These are phyloP conservation scores for Alosa alosa DNA, from an alignment of 2,113 vertebrate species.

Conservation along the genomic window DNA sequence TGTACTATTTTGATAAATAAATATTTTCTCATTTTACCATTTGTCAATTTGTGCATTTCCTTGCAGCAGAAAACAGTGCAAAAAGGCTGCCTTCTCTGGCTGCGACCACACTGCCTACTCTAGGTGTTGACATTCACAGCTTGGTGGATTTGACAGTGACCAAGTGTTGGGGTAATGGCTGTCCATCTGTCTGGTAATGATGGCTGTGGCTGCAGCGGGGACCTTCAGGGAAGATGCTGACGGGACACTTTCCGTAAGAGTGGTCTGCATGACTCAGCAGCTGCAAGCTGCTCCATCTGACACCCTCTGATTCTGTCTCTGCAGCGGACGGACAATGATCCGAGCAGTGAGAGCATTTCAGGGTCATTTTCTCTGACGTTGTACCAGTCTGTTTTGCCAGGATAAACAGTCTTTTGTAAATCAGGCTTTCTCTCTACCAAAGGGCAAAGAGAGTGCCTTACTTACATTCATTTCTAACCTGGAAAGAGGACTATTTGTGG, in stretches of 20 bases:
- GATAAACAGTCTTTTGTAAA: background rate
- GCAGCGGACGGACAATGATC: background rate
- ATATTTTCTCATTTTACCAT: slow-evolving; percentile 34
- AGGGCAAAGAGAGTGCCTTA: background rate
- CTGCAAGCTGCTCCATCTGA: background rate
- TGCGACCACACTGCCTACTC: too few species aligned
- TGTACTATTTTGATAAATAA: slow-evolving; percentile 62
- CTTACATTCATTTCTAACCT: background rate
- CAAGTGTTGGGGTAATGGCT: background rate
- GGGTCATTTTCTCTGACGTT: background rate
- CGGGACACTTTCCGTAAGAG: background rate
- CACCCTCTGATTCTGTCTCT: background rate
- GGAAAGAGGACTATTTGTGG: background rate
- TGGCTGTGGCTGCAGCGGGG: background rate
- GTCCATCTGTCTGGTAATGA: background rate
- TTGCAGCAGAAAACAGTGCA: background rate
- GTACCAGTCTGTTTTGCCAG: background rate
- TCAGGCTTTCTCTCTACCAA: background rate
- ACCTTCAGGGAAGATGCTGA: slow-evolving; percentile 8
- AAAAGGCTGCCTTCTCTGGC: background rate
- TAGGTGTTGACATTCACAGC: background rate
- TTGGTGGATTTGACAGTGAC: background rate
- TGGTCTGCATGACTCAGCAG: background rate
- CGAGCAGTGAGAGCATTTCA: background rate
- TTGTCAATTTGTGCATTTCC: background rate